These are phyloP conservation scores for Macquaria australasica DNA, from an alignment of 2,113 vertebrate species.

Conservation along the genomic window DNA sequence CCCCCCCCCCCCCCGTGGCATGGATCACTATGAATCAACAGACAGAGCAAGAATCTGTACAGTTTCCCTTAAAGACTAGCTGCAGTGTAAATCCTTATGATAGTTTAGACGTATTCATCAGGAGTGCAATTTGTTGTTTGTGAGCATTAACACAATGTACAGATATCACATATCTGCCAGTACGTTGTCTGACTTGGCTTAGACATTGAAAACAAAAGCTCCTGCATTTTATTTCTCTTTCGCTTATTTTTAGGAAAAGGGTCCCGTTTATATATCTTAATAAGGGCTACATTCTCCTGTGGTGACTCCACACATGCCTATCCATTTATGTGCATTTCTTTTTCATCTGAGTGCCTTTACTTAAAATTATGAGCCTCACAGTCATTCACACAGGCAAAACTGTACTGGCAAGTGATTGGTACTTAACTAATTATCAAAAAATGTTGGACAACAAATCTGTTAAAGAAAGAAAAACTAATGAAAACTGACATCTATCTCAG, in stretches of 20 bases:
- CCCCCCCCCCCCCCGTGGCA: not conserved
- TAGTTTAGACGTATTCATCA: constrained; percentile 31
- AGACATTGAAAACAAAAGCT: constrained; percentile 27
- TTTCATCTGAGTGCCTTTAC: constrained; percentile 1
- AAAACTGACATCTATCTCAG: constrained; percentile 24
- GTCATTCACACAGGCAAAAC: constrained; percentile 38
- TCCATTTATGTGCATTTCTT: constrained; percentile 20
- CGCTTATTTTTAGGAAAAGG: constrained; percentile 18
- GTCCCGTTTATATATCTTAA: constrained; percentile 25
- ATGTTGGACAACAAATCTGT: constrained; percentile 19
- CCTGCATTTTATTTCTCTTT: constrained; percentile 1
- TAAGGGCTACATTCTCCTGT: constrained; percentile 19
- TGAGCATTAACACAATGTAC: constrained; percentile 25
- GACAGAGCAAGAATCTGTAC: constrained; percentile 32
- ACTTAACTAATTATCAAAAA: constrained; percentile 35
- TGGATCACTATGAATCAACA: constrained; percentile 28
- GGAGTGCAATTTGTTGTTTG: constrained; percentile 68
- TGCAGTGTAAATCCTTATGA: constrained; percentile 46
- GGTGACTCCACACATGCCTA: constrained; percentile 9
- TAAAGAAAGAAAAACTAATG: constrained; percentile 20
- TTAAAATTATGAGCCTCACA: constrained; percentile 31
- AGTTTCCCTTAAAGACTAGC: constrained; percentile 50
- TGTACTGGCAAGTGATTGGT: constrained; percentile 36
- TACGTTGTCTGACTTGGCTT: constrained; percentile 2
- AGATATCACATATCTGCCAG: constrained; percentile 29